Evolutionary conservation across 2,888 invertebrate species (phyloP), one percentile per base, ranked within the genome.

Genomic region (Cryptocephalus moraei): DNA sequence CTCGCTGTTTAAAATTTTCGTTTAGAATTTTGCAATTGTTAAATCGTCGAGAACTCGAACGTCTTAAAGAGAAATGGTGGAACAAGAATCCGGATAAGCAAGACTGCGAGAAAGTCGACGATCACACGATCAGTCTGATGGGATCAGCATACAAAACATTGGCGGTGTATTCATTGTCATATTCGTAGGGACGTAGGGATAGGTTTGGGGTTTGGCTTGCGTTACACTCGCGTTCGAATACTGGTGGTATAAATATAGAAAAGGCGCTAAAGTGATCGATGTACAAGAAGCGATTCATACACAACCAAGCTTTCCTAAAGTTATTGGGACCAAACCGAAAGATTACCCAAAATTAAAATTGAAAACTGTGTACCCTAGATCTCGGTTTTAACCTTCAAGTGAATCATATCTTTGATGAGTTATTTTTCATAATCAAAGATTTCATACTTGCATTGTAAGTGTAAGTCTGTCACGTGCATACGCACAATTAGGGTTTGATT

Each of bases 151-250:
- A 50, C 86, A 93, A 64, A 97, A 97, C 68, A 97, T 97, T 56
- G 96, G 94, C 41, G 96, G 96, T 1, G 96, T 97, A 0, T 97
- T 97, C 67, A 92, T 97, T 45, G 94, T 97, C 0, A 95, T 97
- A 53, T 91, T 95, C 63, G 92, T 94, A 58, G 95, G 95, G 0
- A 93, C 95, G n/a, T n/a, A n/a, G n/a, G n/a, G n/a, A n/a, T n/a
- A n/a, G n/a, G n/a, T n/a, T n/a, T n/a, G n/a, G 33, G 90, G 87
- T 0, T 75, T 94, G 65, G 93, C 94, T 1, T 91, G 92, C 60
- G 71, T 93, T 42, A 95, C 94, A 0, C 74, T 97, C 36, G 87
- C 86, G 0, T 86, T 93, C 51, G 97, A 97, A 67, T 96, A 94
- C 68, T 91, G 90, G 86, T 92, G 90, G 84, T 91, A 91, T 61